These are phyloP conservation scores for Lepidocyrtinus sp. DNA, from an alignment of 2,888 invertebrate species.

Conservation along the genomic window DNA sequence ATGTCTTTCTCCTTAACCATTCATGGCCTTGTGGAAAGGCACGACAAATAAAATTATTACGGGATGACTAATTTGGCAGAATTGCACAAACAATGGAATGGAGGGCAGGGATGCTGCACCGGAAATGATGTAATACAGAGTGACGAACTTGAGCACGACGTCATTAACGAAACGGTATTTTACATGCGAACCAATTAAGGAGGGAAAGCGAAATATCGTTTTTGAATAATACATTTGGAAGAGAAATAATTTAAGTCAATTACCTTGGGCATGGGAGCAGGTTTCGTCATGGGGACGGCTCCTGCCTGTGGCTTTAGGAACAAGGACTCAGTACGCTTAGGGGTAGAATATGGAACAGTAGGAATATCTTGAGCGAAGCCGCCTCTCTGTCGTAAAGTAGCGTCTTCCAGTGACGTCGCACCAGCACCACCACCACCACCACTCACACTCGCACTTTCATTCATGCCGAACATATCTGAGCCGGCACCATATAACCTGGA, in stretches of 20 bases:
- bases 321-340: constrained; percentile 92
- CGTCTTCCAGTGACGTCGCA: constrained; percentile 83
- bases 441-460: constrained; percentile 62
- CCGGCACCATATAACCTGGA: constrained; percentile 71
- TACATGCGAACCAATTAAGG: too few species aligned
- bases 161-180: too few species aligned
- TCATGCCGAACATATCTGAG: constrained; percentile 45
- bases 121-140: constrained; percentile 6
- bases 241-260: too few species aligned
- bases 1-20: constrained; percentile 34
- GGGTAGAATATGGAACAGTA: constrained; percentile 80
- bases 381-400: constrained; percentile 83
- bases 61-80: constrained; percentile 38
- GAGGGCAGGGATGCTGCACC: background rate
- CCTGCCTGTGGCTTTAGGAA: constrained; percentile 78
- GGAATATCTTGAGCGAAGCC: constrained; percentile 90
- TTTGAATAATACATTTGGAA: background rate
- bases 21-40: constrained; percentile 52
- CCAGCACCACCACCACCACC: constrained; percentile 57
- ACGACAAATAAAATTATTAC: constrained; percentile 17
- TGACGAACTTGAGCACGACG: background rate
- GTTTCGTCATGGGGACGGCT: constrained; percentile 53
- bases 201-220: too few species aligned
- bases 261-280: constrained; percentile 68
- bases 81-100: background rate